Evolutionary conservation across 2,113 vertebrate species (phyloP), one percentile per base, ranked within the genome.

Genomic region (Sisor rabdophorus): DNA sequence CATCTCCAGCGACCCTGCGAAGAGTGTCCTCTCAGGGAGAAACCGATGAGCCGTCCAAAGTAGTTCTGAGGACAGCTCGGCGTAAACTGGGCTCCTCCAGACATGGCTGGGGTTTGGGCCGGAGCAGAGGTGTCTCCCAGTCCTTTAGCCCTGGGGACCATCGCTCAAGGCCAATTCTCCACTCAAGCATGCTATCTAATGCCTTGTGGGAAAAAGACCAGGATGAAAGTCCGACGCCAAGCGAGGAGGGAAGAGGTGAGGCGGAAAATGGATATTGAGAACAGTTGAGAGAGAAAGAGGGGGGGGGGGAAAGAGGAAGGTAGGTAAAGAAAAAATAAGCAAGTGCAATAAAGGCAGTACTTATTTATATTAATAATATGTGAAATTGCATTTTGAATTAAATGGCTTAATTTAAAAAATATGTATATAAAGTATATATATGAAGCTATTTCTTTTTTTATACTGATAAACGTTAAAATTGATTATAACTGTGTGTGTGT

Each of bases 1-100:
- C 82, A 10, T 93, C 92, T 17, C 93, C 92, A 0, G 80, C 76
- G 10, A 63, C 84, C 8, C 16, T 86, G 19, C 88, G 87, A 55
- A 92, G 87, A 81, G 22, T 78, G 8, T 17, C 17, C 1, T 83
- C 87, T 4, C 80, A 85, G 13, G 63, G 77, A 36, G 83, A 89
- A 13, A 79, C 83, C 0, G 86, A 87, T 2, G 87, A 89, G 15
- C 86, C 86, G 0, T 73, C 61, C 32, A 75, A 82, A 73, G 84
- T 2, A 40, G 81, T 28, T 3, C 56, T 52, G 20, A 88, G 85
- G 17, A 36, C 83, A 0, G 75, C 72, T 13, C 92, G 90, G 0
- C 89, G 86, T 17, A 93, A 92, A 48, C 86, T 93, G 76, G 92
- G 88, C 32, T 94, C 89, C 55, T 94, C 89, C 63, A 90, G 89